Evolutionary conservation across 30 jellyfish, hydroid and myxozoan species (phyloP).

Genomic region (Aurelia coerulea): DNA sequence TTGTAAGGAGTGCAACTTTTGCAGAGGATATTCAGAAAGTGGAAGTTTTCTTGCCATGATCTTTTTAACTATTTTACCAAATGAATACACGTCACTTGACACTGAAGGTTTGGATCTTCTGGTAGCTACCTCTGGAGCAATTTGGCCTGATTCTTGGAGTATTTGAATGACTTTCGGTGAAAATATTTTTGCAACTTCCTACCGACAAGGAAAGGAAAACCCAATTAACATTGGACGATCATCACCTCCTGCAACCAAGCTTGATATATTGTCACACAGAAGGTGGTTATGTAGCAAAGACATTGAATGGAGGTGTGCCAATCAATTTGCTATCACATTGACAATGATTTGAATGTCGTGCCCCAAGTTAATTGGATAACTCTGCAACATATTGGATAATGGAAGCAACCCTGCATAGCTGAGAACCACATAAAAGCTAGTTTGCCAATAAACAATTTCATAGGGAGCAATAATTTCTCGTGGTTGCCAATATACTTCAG

Average conservation of each 20-base stretch:
- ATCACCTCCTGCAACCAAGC: not conserved
- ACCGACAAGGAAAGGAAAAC: constrained; percentile 1
- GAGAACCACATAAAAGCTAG: too few relatives aligned
- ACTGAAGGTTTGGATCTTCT: not conserved
- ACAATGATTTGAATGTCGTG: not conserved
- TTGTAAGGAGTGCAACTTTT: not conserved
- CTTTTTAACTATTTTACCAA: not conserved
- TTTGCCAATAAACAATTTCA: too few relatives aligned
- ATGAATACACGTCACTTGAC: not conserved
- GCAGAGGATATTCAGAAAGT: not conserved
- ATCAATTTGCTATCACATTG: not conserved
- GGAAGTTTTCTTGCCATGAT: not conserved
- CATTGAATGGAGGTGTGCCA: not conserved
- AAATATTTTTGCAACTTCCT: not conserved
- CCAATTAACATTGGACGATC: constrained; percentile 6
- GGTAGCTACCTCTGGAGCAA: not conserved
- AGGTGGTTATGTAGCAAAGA: not conserved
- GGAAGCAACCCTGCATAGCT: too few relatives aligned
- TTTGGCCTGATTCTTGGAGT: not conserved
- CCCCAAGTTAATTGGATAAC: not conserved
- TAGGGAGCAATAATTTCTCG: too few relatives aligned
- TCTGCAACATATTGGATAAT: not conserved
- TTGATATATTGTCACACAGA: not conserved
- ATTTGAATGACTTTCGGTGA: not conserved
- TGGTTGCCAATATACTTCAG: too few relatives aligned